Evolutionary conservation across 2,888 invertebrate genomes (phyloP).

Genomic region (Macrosoma leucophasiata): DNA sequence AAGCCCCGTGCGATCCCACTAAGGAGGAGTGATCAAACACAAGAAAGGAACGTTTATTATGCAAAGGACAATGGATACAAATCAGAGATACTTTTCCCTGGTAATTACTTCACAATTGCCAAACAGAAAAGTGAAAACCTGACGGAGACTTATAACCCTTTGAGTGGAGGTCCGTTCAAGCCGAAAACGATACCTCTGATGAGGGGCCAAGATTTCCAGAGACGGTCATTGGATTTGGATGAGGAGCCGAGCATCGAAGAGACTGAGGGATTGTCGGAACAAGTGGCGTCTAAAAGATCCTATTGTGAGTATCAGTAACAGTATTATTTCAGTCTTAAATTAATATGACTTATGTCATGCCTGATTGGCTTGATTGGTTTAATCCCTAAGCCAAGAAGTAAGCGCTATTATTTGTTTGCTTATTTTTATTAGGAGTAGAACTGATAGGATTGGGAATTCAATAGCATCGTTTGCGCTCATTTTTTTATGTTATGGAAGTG

Average conservation of each 20-base stretch:
- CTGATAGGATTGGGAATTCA: too few relatives aligned
- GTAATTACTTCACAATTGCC: conserved; percentile 68
- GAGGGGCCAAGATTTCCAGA: conserved; percentile 47
- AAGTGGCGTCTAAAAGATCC: conserved; percentile 54
- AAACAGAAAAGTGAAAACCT: conserved; percentile 56
- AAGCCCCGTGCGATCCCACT: conserved; percentile 55
- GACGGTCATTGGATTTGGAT: conserved; percentile 44
- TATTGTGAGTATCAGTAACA: conserved; percentile 11
- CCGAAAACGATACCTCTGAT: conserved; percentile 59
- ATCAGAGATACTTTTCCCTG: conserved; percentile 61
- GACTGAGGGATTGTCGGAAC: conserved; percentile 46
- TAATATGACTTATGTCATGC: too few relatives aligned
- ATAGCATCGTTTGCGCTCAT: too few relatives aligned
- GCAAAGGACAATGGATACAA: conserved; percentile 44
- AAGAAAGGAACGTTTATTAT: conserved; percentile 52
- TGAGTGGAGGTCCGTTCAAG: conserved; percentile 38
- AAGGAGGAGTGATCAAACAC: conserved; percentile 35
- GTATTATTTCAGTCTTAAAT: background rate
- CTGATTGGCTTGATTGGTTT: too few relatives aligned
- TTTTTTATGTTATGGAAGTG: too few relatives aligned
- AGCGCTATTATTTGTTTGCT: too few relatives aligned
- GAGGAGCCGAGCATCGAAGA: conserved; percentile 46
- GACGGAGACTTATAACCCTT: conserved; percentile 30
- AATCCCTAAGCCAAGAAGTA: too few relatives aligned
- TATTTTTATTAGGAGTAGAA: too few relatives aligned